These are phyloP conservation scores for Latrodectus hesperus DNA, from an alignment of 2,888 invertebrate species.

Conservation along the genomic window DNA sequence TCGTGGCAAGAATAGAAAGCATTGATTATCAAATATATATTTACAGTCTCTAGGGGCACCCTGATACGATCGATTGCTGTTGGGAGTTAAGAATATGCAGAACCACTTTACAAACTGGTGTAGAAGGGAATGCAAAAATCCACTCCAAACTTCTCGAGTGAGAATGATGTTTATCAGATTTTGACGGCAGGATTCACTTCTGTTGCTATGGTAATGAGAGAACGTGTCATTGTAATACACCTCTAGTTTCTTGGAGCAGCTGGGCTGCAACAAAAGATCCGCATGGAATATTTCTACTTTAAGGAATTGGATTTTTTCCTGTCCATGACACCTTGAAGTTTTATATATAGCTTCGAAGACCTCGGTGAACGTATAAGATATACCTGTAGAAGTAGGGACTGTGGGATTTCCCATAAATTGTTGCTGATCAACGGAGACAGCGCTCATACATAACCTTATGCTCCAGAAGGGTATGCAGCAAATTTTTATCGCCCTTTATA, in stretches of 20 bases:
- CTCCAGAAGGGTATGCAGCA: background rate
- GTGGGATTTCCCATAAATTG: slow-evolving; percentile 3
- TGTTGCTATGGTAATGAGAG: slow-evolving; percentile 60
- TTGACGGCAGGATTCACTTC: slow-evolving; percentile 36
- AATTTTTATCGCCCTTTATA: background rate
- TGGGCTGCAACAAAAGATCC: slow-evolving; percentile 32
- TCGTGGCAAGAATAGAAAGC: slow-evolving; percentile 13
- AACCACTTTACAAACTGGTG: slow-evolving; percentile 28
- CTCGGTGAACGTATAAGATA: background rate
- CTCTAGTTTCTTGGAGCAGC: slow-evolving; percentile 23
- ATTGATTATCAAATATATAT: slow-evolving; percentile 48
- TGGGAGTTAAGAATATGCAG: slow-evolving; percentile 31
- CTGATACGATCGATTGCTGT: slow-evolving; percentile 32
- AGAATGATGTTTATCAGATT: slow-evolving; percentile 49
- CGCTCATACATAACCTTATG: background rate
- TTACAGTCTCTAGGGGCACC: background rate
- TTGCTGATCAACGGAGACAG: background rate
- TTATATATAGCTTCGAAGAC: background rate
- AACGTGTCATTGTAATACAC: slow-evolving; percentile 29
- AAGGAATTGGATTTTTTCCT: slow-evolving; percentile 1
- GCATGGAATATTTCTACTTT: slow-evolving; percentile 22
- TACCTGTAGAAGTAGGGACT: background rate
- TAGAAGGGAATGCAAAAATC: slow-evolving; percentile 30
- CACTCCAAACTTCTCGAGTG: slow-evolving; percentile 14
- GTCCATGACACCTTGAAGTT: background rate